phyloP scores from a whole-genome alignment of 1,140 invertebrate genomes.

The Macrobrachium rosenbergii region DNA sequence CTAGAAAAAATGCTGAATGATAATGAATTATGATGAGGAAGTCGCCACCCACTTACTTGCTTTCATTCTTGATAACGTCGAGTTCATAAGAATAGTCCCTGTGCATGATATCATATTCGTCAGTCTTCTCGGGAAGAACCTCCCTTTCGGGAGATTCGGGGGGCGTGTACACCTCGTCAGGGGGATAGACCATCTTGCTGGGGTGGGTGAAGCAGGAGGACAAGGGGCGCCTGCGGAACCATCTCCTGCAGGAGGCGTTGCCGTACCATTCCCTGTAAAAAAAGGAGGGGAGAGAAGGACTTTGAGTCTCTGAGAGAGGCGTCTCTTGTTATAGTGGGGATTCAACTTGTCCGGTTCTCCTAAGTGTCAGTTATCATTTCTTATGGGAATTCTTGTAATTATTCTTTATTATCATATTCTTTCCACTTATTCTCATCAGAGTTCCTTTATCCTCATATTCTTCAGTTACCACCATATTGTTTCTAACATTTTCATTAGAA shows the following conservation, averaged over 20 bases:
- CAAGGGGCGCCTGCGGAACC: conserved; percentile 85
- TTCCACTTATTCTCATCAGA: too few species aligned
- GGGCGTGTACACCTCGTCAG: conserved; percentile 79
- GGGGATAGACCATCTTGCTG: conserved; percentile 94
- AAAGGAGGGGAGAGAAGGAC: not conserved
- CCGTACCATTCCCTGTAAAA: conserved; percentile 83
- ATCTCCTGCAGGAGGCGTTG: conserved; percentile 88
- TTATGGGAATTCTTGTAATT: too few species aligned
- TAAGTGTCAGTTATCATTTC: too few species aligned
- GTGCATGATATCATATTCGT: conserved; percentile 66
- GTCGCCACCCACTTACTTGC: conserved; percentile 81
- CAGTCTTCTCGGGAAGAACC: conserved; percentile 64
- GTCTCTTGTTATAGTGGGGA: not conserved
- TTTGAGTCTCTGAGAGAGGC: not conserved
- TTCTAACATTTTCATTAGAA: too few species aligned
- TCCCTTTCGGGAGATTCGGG: conserved; percentile 73
- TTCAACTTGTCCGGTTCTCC: too few species aligned
- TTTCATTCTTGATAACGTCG: conserved; percentile 84
- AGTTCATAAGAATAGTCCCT: conserved; percentile 84
- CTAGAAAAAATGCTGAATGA: too few species aligned
- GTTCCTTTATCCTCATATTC: too few species aligned
- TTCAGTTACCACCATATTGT: too few species aligned
- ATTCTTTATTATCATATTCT: too few species aligned
- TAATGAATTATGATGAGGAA: too few species aligned
- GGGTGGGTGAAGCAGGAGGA: conserved; percentile 87